Conservation (phyloP, 2,113 vertebrate genomes). For the Pedionomus torquatus region DNA sequence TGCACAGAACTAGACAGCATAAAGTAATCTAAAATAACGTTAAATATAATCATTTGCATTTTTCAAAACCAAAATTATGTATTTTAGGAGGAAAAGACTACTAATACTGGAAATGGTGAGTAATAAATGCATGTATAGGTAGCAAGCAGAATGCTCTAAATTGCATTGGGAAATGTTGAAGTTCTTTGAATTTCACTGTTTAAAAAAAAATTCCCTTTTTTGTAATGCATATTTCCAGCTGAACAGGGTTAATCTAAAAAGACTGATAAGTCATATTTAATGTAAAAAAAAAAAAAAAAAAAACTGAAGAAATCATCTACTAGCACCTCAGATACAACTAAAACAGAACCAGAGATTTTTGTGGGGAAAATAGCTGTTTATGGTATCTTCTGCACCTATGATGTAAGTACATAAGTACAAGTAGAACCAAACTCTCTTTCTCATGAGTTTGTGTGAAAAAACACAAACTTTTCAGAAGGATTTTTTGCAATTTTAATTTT, state of each 20-base stretch:
- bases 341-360: not conserved
- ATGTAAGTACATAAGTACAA: not conserved
- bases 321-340: not conserved
- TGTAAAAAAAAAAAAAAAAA: not conserved
- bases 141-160: not conserved
- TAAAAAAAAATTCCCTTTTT: accelerated
- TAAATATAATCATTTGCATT: not conserved
- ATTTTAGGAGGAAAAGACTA: not conserved
- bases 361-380: not conserved
- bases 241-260: not conserved
- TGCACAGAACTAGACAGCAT: not conserved
- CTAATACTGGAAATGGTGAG: not conserved
- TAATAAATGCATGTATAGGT: not conserved
- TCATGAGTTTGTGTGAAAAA: not conserved
- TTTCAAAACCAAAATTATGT: not conserved
- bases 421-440: not conserved
- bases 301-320: not conserved
- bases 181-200: not conserved
- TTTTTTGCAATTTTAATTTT: not conserved
- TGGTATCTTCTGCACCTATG: not conserved
- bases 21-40: not conserved
- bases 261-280: not conserved
- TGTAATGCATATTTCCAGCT: not conserved
- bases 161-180: not conserved
- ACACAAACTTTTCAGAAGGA: not conserved